These are phyloP conservation scores for Papilio dardanus DNA, from an alignment of 1,140 invertebrate genomes.

Conservation along the genomic window DNA sequence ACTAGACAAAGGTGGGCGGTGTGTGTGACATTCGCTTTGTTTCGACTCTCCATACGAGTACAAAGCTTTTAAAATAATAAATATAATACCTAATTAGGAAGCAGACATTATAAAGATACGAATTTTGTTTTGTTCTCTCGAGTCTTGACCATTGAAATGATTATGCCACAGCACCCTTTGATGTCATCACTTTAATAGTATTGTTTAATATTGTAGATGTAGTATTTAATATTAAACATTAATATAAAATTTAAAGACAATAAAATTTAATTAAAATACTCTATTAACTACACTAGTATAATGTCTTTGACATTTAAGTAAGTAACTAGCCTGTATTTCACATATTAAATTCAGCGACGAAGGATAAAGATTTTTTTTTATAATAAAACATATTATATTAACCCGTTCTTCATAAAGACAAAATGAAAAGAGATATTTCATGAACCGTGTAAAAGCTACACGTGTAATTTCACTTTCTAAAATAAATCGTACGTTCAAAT, in stretches of 20 bases:
- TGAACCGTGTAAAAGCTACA: not conserved
- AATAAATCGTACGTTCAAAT: conserved; percentile 19
- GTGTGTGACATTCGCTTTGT: not conserved
- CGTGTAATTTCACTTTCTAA: conserved; percentile 14
- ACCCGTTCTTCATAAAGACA: not conserved
- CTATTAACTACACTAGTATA: not conserved
- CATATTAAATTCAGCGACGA: too few relatives aligned
- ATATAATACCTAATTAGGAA: too few relatives aligned
- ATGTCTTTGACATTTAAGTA: not conserved
- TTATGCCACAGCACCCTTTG: too few relatives aligned
- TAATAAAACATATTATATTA: not conserved
- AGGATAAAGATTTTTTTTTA: too few relatives aligned
- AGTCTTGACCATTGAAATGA: too few relatives aligned
- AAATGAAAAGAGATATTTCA: not conserved
- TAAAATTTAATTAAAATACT: not conserved
- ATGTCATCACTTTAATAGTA: not conserved
- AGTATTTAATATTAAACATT: too few relatives aligned
- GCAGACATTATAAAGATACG: too few relatives aligned
- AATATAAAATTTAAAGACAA: not conserved
- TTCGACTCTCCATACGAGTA: not conserved
- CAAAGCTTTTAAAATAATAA: not conserved
- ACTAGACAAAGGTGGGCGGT: not conserved
- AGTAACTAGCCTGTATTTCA: not conserved
- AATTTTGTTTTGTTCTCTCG: too few relatives aligned
- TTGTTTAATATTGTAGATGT: too few relatives aligned